A percentile compares a stretch with the other conserved stretches of the same genome.
Conservation (phyloP, 64 coral and sea anemone genomes). For the Pachyseris speciosa region DNA sequence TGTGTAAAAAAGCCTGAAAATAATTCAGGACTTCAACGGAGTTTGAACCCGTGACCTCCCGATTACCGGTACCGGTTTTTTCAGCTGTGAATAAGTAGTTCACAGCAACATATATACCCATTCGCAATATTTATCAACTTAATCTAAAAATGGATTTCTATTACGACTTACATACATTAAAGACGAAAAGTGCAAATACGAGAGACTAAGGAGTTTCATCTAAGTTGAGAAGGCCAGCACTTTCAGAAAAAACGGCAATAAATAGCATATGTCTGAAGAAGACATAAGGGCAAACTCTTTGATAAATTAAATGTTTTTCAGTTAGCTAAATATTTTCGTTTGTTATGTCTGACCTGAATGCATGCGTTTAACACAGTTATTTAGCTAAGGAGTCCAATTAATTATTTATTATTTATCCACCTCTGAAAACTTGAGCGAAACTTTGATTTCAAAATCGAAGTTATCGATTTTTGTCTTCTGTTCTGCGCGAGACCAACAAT, state of each 20-base stretch:
- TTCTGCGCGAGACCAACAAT: not conserved
- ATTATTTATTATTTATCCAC: not conserved
- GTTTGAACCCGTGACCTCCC: too few relatives aligned
- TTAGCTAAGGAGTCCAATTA: too few relatives aligned
- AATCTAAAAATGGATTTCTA: not conserved
- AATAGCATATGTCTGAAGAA: not conserved
- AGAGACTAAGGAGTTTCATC: not conserved
- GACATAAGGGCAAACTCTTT: too few relatives aligned
- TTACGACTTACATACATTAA: not conserved
- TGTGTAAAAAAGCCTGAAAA: too few relatives aligned
- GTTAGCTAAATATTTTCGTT: too few relatives aligned
- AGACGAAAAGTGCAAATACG: not conserved
- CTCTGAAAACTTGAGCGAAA: too few relatives aligned
- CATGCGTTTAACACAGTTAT: too few relatives aligned
- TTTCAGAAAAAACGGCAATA: not conserved
- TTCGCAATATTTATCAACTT: not conserved
- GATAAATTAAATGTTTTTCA: too few relatives aligned
- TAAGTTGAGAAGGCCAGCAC: not conserved
- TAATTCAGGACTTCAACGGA: too few relatives aligned
- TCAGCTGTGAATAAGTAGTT: not conserved
- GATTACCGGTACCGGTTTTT: too few relatives aligned
- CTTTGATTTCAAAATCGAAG: not conserved
- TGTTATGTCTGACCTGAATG: too few relatives aligned
- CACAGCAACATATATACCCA: too few relatives aligned
- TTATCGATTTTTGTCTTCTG: not conserved